Evolutionary conservation across 2,113 vertebrate genomes (phyloP).

Genomic region (Lophochroa leadbeateri): DNA sequence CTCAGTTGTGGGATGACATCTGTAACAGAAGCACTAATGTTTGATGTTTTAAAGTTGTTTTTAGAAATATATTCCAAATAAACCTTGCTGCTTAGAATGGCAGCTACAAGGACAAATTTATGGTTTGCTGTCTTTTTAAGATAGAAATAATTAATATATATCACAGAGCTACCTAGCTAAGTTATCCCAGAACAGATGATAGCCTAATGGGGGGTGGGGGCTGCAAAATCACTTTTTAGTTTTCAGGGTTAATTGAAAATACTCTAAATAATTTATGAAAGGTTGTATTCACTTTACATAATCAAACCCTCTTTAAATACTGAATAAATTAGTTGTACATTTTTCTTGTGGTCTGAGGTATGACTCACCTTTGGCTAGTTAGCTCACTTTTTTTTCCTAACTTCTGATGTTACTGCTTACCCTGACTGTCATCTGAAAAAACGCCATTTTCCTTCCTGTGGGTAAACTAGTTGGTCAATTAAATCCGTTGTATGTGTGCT

Average conservation of each 20-base stretch:
- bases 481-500: background rate
- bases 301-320: background rate
- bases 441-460: background rate
- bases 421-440: background rate
- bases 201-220: background rate
- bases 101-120: slow-evolving; percentile 14
- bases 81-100: slow-evolving; percentile 33
- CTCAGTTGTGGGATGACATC: background rate
- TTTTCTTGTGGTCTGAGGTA: background rate
- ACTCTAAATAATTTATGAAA: background rate
- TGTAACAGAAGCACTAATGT: slow-evolving; percentile 31
- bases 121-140: background rate
- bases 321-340: background rate
- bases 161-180: background rate
- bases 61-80: slow-evolving; percentile 53
- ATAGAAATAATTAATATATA: background rate
- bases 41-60: slow-evolving; percentile 36
- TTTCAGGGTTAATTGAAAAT: background rate
- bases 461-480: background rate
- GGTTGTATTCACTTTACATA: background rate
- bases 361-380: background rate
- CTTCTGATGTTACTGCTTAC: background rate
- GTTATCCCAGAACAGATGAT: background rate
- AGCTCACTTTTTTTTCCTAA: background rate
- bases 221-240: background rate